These are phyloP conservation scores for Rostratula benghalensis DNA, from an alignment of 2,113 vertebrate species.

Conservation along the genomic window DNA sequence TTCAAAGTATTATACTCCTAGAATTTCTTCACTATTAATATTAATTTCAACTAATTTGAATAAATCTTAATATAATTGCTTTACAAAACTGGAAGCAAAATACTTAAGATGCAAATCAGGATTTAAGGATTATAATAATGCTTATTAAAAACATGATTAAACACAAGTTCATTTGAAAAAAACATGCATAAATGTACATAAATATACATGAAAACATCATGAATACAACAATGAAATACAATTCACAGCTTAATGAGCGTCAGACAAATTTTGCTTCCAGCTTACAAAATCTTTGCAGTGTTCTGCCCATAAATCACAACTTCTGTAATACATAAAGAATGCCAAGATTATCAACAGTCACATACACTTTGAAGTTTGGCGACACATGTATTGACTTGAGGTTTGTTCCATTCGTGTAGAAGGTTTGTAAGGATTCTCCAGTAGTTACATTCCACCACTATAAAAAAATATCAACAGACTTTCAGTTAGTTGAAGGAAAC, in stretches of 20 bases:
- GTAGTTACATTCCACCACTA: slow-evolving; percentile 93
- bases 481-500: not conserved
- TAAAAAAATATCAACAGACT: not conserved
- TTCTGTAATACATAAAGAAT: slow-evolving; percentile 91
- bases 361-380: slow-evolving; percentile 85
- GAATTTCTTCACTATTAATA: not conserved
- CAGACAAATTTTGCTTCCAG: not conserved
- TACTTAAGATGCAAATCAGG: slow-evolving; percentile 30
- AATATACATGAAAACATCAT: slow-evolving; percentile 37
- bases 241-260: slow-evolving; percentile 72
- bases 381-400: slow-evolving; percentile 90
- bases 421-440: slow-evolving; percentile 90
- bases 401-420: slow-evolving; percentile 89
- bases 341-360: slow-evolving; percentile 94
- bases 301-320: slow-evolving; percentile 62
- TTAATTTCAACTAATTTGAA: slow-evolving; percentile 46
- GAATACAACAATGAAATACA: slow-evolving; percentile 24
- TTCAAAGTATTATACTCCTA: not conserved
- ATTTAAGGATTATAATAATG: slow-evolving; percentile 32
- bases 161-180: slow-evolving; percentile 42
- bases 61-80: slow-evolving; percentile 35
- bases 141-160: slow-evolving; percentile 60
- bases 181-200: not conserved
- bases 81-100: slow-evolving; percentile 19
- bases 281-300: slow-evolving; percentile 8